These are phyloP conservation scores for Cinara cedri DNA, from an alignment of 2,888 invertebrate genomes.

Conservation along the genomic window DNA sequence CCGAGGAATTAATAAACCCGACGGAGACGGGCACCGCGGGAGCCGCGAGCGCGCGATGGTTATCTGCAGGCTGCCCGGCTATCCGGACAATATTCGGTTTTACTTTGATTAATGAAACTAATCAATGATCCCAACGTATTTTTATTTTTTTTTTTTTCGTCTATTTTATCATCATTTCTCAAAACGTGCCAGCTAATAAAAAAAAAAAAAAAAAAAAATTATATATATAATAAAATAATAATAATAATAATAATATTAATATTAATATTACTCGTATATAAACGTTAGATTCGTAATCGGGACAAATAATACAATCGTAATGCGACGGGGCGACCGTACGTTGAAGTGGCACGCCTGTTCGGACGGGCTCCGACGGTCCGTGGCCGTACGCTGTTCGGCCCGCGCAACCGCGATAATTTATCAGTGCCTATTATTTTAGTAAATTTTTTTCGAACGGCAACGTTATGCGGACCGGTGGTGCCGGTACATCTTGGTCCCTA, in stretches of 20 bases:
- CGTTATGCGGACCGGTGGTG: too few relatives aligned
- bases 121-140: conserved; percentile 52
- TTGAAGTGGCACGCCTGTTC: conserved; percentile 9
- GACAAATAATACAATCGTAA: conserved; percentile 10
- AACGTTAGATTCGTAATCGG: conserved; percentile 50
- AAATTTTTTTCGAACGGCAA: too few relatives aligned
- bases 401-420: too few relatives aligned
- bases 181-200: conserved; percentile 43
- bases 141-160: conserved; percentile 14
- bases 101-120: conserved; percentile 56
- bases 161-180: conserved; percentile 39
- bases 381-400: too few relatives aligned
- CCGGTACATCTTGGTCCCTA: too few relatives aligned
- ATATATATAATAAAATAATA: too few relatives aligned
- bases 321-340: background rate
- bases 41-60: conserved; percentile 45
- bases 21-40: conserved; percentile 50
- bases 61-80: conserved; percentile 18
- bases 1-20: conserved; percentile 51
- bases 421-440: too few relatives aligned
- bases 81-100: conserved; percentile 54
- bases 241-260: background rate
- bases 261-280: background rate
- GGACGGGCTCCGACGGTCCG: too few relatives aligned
- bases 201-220: too few relatives aligned